A percentile compares a stretch with the other conserved stretches of the same genome.
These are phyloP conservation scores for Ptilodon capucinus DNA, from an alignment of 2,888 invertebrate genomes.

Conservation along the genomic window DNA sequence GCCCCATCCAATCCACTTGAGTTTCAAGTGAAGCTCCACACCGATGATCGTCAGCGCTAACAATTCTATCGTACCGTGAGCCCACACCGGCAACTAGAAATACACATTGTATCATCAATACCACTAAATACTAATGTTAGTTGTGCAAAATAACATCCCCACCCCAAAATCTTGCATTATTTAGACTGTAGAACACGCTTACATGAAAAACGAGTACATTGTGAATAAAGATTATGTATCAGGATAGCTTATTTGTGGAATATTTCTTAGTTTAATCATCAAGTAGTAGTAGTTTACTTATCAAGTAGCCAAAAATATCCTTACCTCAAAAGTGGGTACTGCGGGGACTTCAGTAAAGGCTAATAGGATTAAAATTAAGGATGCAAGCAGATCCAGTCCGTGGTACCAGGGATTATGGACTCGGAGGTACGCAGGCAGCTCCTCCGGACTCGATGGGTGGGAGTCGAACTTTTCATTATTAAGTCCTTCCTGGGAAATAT, in stretches of 20 bases:
- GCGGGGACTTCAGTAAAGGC: constrained; percentile 93
- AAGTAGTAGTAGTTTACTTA: too few relatives aligned
- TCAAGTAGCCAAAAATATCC: not conserved
- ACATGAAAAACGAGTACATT: too few relatives aligned
- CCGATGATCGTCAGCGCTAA: constrained; percentile 89
- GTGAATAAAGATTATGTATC: too few relatives aligned
- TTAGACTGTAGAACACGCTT: too few relatives aligned
- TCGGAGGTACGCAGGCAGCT: constrained; percentile 92
- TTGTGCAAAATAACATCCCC: too few relatives aligned
- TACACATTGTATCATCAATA: too few relatives aligned
- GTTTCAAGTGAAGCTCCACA: constrained; percentile 89
- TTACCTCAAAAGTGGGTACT: constrained; percentile 86
- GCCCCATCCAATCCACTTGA: constrained; percentile 93
- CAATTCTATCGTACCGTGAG: constrained; percentile 91
- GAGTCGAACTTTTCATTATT: constrained; percentile 96
- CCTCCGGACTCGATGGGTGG: constrained; percentile 91
- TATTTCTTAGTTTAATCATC: too few relatives aligned
- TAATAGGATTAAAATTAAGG: constrained; percentile 87
- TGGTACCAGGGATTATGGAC: constrained; percentile 95
- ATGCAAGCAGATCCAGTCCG: constrained; percentile 89
- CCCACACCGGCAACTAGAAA: constrained; percentile 87
- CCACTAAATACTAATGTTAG: too few relatives aligned
- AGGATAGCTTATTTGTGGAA: too few relatives aligned
- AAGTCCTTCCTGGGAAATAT: constrained; percentile 87
- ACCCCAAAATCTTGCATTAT: not conserved